Conservation (phyloP, 2,113 vertebrate species). For the Ciconia stormi region DNA sequence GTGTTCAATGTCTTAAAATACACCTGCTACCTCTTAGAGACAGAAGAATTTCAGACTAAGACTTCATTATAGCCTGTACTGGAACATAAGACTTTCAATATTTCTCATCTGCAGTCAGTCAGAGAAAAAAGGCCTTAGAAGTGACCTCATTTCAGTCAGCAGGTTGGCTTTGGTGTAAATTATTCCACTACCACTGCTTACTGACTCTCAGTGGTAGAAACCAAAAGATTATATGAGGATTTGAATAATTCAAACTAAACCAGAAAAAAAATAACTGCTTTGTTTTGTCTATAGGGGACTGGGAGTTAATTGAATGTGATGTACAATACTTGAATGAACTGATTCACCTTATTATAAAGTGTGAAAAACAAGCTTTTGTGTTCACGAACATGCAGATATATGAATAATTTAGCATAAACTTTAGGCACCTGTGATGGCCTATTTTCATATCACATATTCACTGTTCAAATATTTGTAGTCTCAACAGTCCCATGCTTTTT, state of each 20-base stretch:
- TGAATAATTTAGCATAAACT: background rate
- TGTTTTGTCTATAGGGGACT: background rate
- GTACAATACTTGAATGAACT: background rate
- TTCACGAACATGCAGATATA: background rate
- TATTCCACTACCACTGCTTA: background rate
- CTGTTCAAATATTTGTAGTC: background rate
- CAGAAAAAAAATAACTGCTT: background rate
- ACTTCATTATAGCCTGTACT: background rate
- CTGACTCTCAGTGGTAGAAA: background rate
- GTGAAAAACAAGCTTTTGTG: background rate
- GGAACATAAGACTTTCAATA: background rate
- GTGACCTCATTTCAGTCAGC: background rate
- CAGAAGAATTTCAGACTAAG: background rate
- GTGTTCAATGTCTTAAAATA: background rate
- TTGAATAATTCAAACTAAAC: background rate
- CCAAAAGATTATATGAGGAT: background rate
- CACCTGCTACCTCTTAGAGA: background rate
- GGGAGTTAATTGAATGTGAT: background rate
- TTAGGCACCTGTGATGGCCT: background rate
- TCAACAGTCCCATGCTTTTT: background rate
- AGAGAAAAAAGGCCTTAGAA: background rate
- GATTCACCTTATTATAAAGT: background rate
- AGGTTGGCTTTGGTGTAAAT: background rate
- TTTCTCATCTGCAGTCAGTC: background rate
- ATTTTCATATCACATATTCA: background rate